Conservation (phyloP, 1,140 invertebrate species). For the Drosophila mauritiana region DNA sequence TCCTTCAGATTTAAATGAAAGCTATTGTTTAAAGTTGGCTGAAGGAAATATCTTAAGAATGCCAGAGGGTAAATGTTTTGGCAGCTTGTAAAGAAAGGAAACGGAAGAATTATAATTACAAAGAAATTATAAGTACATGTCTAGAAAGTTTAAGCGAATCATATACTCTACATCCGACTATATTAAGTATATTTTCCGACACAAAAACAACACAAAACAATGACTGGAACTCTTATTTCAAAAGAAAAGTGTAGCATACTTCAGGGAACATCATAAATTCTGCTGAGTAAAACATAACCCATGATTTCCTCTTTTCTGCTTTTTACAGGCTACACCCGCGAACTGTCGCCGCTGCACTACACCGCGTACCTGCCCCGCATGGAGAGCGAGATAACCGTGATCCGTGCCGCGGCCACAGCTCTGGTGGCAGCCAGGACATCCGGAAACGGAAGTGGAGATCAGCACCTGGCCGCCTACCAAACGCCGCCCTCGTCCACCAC, state of each 20-base stretch:
- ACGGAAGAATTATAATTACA: background rate
- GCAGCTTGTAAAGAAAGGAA: conserved; percentile 6
- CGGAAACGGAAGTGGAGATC: conserved; percentile 25
- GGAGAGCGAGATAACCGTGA: conserved; percentile 86
- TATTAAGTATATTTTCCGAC: too few relatives aligned
- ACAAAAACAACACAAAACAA: too few relatives aligned
- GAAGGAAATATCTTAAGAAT: conserved; percentile 1
- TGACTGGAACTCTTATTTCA: too few relatives aligned
- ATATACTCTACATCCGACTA: background rate
- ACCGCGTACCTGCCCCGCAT: conserved; percentile 87
- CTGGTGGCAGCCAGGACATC: conserved; percentile 73
- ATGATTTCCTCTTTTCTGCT: background rate
- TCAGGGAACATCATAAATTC: background rate
- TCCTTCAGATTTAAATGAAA: conserved; percentile 1
- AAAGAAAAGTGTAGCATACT: background rate
- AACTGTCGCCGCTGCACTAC: conserved; percentile 87
- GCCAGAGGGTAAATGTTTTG: conserved; percentile 14
- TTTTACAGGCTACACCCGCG: conserved; percentile 87
- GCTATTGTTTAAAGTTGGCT: conserved; percentile 31
- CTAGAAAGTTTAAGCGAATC: background rate
- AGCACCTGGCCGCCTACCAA: conserved; percentile 74
- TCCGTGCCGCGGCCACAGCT: conserved; percentile 76
- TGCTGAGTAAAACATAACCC: background rate
- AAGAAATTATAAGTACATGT: background rate
- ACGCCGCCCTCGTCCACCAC: conserved; percentile 81